Conservation (phyloP, 2,113 vertebrate genomes). For the Aspiorhynchus laticeps region DNA sequence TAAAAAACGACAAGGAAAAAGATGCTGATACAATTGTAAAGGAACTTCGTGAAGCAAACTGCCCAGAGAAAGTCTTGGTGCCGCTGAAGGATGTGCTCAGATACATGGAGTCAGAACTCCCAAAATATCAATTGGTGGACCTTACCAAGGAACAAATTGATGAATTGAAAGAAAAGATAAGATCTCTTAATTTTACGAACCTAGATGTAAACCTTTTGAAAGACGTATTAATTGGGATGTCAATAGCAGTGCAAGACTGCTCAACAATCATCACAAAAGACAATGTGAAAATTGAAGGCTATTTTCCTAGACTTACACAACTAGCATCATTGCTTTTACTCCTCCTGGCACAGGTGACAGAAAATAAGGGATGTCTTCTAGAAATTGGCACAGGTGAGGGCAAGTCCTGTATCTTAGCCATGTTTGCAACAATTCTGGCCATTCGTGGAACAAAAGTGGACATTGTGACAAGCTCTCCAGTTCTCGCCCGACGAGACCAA, state of each 20-base stretch:
- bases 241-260: slow-evolving; percentile 54
- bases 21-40: slow-evolving; percentile 27
- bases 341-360: slow-evolving; percentile 38
- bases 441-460: slow-evolving; percentile 54
- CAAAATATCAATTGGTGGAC: slow-evolving; percentile 18
- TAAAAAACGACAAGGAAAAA: background rate
- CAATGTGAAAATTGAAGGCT: slow-evolving; percentile 43
- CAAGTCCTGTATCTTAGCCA: slow-evolving; percentile 58
- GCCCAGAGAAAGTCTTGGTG: background rate
- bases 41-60: slow-evolving; percentile 32
- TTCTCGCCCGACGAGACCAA: slow-evolving; percentile 52
- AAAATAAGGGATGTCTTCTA: slow-evolving; percentile 53
- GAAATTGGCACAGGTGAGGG: slow-evolving; percentile 60
- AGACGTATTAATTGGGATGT: slow-evolving; percentile 41
- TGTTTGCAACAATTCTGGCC: slow-evolving; percentile 59
- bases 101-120: background rate
- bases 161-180: slow-evolving; percentile 27
- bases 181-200: slow-evolving; percentile 49
- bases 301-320: slow-evolving; percentile 57
- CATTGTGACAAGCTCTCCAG: slow-evolving; percentile 55
- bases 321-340: slow-evolving; percentile 57
- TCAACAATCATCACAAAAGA: slow-evolving; percentile 32
- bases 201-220: slow-evolving; percentile 36
- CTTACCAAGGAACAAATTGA: background rate
- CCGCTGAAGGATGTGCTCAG: background rate